These are phyloP conservation scores for Zootoca vivipara DNA, from an alignment of 2,113 vertebrate species.

Conservation along the genomic window DNA sequence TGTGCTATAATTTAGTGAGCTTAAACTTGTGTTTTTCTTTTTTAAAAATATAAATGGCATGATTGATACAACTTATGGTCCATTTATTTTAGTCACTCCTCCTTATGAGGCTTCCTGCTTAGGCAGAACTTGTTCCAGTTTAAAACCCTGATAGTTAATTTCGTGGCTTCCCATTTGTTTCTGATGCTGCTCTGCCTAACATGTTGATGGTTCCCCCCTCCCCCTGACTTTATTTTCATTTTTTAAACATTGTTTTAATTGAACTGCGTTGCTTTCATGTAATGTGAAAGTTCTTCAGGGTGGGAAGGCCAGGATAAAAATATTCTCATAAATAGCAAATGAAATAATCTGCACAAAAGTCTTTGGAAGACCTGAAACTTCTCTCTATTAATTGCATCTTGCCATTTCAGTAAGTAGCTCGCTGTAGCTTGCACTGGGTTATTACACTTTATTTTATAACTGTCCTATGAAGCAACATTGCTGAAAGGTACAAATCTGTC, in stretches of 20 bases:
- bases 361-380: background rate
- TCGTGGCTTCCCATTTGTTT: background rate
- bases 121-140: background rate
- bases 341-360: background rate
- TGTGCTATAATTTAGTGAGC: background rate
- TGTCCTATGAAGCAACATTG: background rate
- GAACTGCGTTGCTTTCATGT: background rate
- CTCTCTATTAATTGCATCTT: background rate
- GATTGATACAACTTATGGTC: conserved; percentile 5
- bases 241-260: background rate
- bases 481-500: background rate
- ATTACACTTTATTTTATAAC: background rate
- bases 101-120: conserved; percentile 8
- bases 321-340: background rate
- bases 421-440: background rate
- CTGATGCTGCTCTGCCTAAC: background rate
- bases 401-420: background rate
- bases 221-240: background rate
- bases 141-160: background rate
- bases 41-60: background rate
- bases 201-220: background rate
- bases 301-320: background rate
- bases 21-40: conserved; percentile 8
- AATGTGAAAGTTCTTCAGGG: background rate
- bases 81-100: conserved; percentile 3